Base-by-base conservation (phyloP, 2,113 vertebrate genomes). In the Orthonyx spaldingii region DNA sequence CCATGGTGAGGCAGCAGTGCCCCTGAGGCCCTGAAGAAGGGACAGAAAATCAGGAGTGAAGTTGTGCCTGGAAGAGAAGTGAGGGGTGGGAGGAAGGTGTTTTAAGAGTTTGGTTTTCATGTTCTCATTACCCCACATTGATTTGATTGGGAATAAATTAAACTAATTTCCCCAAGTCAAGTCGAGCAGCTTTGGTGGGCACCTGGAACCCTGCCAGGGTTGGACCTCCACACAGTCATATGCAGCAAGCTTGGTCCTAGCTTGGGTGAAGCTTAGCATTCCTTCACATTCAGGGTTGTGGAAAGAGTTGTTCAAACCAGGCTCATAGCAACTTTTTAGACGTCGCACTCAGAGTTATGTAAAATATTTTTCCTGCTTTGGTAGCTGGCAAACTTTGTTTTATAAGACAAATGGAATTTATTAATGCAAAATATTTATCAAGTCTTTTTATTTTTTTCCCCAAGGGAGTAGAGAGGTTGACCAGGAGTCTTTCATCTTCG, bases 381-480 rank as follows among this genome's bases (percentile, higher is more conserved):
- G 97, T 96, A 96, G 94, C 76, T 98, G 98, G 97, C 97, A 98
- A 96, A 96, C 82, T 84, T 81, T 50, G 39, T 96, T 97, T 97
- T 96, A 94, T 95, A 97, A 95, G 93, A 97, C 97, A 98, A 98
- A 97, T 97, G 97, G 98, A 98, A 98, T 98, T 97, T 98, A 98
- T 98, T 98, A 98, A 97, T 95, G 95, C 87, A 97, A 98, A 98
- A 96, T 97, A 98, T 98, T 98, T 98, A 97, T 97, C 95, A 93
- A 95, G 91, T 88, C 85, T 92, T 96, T 88, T 84, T 95, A 53
- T 37, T 72, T 79, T 89, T 87, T 94, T 93, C 83, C 95, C 66
- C 94, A 89, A 75, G 41, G 56, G 80, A 82, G 37, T 37, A 32
- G 81, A 96, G 72, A 74, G 59, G 75, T 93, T 96, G 81, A 97